These are phyloP conservation scores for Plodia interpunctella DNA, from an alignment of 1,140 invertebrate genomes.

Conservation along the genomic window DNA sequence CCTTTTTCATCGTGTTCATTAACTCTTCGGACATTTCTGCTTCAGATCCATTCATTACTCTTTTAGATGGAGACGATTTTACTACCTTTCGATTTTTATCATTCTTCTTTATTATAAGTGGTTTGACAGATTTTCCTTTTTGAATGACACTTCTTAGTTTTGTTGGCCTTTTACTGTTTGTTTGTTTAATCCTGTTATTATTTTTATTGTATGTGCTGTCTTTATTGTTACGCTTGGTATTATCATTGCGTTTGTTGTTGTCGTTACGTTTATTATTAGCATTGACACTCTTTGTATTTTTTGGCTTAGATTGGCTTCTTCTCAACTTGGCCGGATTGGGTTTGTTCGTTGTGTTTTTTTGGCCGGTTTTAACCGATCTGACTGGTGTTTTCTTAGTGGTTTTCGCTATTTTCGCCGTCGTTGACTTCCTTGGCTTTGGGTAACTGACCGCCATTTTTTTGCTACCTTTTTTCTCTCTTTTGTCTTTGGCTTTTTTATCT, in stretches of 20 bases:
- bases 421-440: background rate
- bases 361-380: background rate
- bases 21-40: background rate
- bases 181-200: background rate
- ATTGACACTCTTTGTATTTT: too few species aligned
- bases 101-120: background rate
- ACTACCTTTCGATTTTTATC: background rate
- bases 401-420: background rate
- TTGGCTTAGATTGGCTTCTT: too few species aligned
- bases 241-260: too few species aligned
- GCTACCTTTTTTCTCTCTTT: conserved; percentile 30
- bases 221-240: too few species aligned
- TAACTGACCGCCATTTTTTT: background rate
- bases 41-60: background rate
- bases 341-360: background rate
- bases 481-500: conserved; percentile 12
- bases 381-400: background rate
- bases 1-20: background rate
- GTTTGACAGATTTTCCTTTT: background rate
- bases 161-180: background rate
- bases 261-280: too few species aligned
- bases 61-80: background rate
- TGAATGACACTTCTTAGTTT: background rate
- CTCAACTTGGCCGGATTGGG: background rate
- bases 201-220: background rate